Percentiles rank a stretch among this genome's conserved stretches.
phyloP scores from a whole-genome alignment of 2,113 vertebrate genomes.

The Caretta caretta region DNA sequence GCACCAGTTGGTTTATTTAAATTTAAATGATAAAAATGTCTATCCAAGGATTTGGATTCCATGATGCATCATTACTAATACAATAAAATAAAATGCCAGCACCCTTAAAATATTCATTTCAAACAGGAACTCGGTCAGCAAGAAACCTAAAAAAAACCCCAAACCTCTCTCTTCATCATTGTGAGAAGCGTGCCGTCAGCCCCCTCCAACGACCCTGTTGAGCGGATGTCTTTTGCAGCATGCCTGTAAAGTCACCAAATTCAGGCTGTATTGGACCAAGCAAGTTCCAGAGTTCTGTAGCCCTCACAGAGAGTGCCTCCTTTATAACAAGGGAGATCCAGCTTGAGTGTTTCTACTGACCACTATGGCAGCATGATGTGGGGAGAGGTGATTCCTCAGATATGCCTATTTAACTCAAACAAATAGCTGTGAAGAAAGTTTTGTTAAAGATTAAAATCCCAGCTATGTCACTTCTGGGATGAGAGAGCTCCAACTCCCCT shows the following conservation, averaged over 20 bases:
- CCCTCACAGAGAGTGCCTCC: not conserved
- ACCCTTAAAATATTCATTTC: not conserved
- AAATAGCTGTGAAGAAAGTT: not conserved
- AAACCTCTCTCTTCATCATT: not conserved
- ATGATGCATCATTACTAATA: not conserved
- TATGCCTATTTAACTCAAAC: not conserved
- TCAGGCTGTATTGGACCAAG: not conserved
- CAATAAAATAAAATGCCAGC: not conserved
- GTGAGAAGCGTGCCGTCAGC: not conserved
- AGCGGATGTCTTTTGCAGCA: not conserved
- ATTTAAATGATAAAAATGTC: not conserved
- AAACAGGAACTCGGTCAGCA: not conserved
- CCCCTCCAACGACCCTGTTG: not conserved
- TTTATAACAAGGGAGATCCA: not conserved
- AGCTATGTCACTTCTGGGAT: not conserved
- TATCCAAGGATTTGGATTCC: not conserved
- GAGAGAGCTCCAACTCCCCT: not conserved
- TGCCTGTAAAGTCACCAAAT: not conserved
- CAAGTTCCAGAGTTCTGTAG: not conserved
- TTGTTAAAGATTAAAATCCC: not conserved
- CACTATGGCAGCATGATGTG: not conserved
- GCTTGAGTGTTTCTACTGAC: not conserved
- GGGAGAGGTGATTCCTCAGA: not conserved
- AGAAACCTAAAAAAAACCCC: not conserved
- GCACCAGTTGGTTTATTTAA: not conserved